These are phyloP conservation scores for Erebia palarica DNA, from an alignment of 2,888 invertebrate genomes.

Conservation along the genomic window DNA sequence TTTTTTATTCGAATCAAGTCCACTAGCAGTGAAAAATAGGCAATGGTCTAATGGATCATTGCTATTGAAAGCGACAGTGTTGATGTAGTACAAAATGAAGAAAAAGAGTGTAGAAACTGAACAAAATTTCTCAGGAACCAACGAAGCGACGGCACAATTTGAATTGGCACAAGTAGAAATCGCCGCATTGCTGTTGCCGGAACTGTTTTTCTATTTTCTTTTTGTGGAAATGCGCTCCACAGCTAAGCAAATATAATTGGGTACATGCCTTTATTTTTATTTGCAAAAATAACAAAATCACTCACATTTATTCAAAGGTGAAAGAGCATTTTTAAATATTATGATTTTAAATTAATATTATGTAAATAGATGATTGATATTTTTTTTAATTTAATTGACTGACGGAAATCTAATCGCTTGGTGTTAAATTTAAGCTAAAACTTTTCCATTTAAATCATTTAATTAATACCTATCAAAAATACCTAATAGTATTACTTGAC, in stretches of 20 bases:
- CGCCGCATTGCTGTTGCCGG: slow-evolving; percentile 19
- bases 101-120: slow-evolving; percentile 12
- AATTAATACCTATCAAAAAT: no score
- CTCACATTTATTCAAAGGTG: neutral
- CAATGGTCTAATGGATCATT: slow-evolving; percentile 6
- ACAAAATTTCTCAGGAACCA: slow-evolving; percentile 20
- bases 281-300: neutral
- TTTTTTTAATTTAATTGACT: no score
- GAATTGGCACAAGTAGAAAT: slow-evolving; percentile 20
- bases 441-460: no score
- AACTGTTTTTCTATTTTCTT: slow-evolving; percentile 16
- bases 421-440: no score
- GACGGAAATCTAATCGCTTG: no score
- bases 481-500: no score
- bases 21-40: neutral
- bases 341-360: no score
- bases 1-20: neutral
- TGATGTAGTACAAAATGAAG: slow-evolving; percentile 7
- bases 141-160: slow-evolving; percentile 22
- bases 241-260: slow-evolving; percentile 13
- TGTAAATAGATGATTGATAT: no score
- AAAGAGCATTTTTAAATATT: no score
- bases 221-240: slow-evolving; percentile 15
- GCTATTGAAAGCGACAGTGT: slow-evolving; percentile 11
- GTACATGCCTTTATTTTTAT: slow-evolving; percentile 1